A percentile compares a stretch with the other conserved stretches of the same genome.
These are phyloP conservation scores for Sycophila sp. DNA, from an alignment of 1,140 invertebrate genomes.

Conservation along the genomic window DNA sequence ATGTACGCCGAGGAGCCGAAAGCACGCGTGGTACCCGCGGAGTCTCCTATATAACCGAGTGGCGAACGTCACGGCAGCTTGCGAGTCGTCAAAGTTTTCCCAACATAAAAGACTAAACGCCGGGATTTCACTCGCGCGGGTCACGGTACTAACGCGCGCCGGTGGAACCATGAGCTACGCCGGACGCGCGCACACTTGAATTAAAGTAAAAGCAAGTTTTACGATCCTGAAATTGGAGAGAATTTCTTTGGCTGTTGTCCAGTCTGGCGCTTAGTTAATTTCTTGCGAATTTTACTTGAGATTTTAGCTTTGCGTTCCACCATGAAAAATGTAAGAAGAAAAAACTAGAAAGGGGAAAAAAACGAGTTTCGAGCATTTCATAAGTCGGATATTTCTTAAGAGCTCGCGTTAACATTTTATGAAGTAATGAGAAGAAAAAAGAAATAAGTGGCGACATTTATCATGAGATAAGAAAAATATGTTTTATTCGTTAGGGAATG, in stretches of 20 bases:
- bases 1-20: slow-evolving; percentile 16
- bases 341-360: background rate
- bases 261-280: slow-evolving; percentile 2
- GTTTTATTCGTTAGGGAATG: no score
- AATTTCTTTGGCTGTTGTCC: slow-evolving; percentile 28
- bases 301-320: background rate
- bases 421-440: no score
- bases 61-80: slow-evolving; percentile 15
- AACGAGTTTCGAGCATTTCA: background rate
- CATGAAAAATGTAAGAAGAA: slow-evolving; percentile 5
- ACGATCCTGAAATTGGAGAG: slow-evolving; percentile 35
- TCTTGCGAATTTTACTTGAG: background rate
- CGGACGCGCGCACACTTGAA: background rate
- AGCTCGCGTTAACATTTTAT: background rate
- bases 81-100: slow-evolving; percentile 28
- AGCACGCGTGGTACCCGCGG: background rate
- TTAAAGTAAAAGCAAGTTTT: slow-evolving; percentile 39
- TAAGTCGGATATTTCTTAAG: background rate
- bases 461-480: no score
- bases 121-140: slow-evolving; percentile 18
- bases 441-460: no score
- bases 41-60: background rate
- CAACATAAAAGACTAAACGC: slow-evolving; percentile 33
- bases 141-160: background rate
- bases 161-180: background rate